These are phyloP conservation scores for Halictus quadricinctus DNA, from an alignment of 2,888 invertebrate genomes.

Conservation along the genomic window DNA sequence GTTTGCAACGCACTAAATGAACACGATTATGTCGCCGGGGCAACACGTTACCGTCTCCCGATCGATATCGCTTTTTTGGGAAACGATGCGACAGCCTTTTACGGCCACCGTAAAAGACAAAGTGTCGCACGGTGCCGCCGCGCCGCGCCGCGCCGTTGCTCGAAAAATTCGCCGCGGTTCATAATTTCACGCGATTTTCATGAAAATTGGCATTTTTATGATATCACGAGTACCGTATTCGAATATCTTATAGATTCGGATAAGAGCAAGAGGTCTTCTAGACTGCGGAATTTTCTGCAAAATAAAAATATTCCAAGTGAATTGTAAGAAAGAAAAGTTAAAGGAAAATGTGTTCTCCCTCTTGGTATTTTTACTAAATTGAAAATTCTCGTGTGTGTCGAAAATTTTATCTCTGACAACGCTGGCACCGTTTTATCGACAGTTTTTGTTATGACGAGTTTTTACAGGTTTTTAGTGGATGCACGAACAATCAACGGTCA, in stretches of 20 bases:
- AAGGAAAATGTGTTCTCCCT: too few relatives aligned
- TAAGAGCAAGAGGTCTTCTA: not conserved
- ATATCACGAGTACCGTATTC: too few relatives aligned
- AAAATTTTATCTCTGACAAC: too few relatives aligned
- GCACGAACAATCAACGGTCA: not conserved
- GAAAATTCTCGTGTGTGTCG: too few relatives aligned
- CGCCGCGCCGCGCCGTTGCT: not conserved
- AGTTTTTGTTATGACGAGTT: not conserved
- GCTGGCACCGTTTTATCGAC: not conserved
- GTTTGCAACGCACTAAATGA: constrained; percentile 16
- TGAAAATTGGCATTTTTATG: not conserved
- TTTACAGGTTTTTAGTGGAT: too few relatives aligned
- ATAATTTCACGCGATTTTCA: not conserved
- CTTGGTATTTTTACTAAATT: too few relatives aligned
- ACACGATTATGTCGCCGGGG: not conserved
- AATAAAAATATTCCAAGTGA: not conserved
- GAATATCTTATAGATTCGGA: not conserved
- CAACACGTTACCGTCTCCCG: not conserved
- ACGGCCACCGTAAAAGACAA: not conserved
- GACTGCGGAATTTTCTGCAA: not conserved
- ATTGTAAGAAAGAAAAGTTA: not conserved
- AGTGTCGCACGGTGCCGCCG: not conserved
- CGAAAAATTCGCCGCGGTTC: not conserved
- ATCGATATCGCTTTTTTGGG: not conserved
- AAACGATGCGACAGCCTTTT: not conserved